Percentiles rank a stretch among this genome's conserved stretches.
Conservation (phyloP, 2,888 invertebrate species). For the Lepidocyrtoides sp. region DNA sequence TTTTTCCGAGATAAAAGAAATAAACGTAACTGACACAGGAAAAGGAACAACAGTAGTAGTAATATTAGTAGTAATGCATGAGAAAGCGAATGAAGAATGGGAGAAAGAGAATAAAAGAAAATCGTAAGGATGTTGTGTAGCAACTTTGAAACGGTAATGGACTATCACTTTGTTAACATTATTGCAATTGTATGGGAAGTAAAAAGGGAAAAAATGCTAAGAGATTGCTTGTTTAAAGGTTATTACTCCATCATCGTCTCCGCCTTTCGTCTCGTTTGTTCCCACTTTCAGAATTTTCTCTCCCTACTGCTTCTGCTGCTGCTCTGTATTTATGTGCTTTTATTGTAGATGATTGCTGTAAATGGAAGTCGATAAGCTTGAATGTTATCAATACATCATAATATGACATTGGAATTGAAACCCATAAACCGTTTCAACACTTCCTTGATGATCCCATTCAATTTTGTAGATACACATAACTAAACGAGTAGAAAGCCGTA, state of each 20-base stretch:
- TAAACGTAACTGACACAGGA: not conserved
- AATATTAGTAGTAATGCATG: not conserved
- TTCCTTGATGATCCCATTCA: constrained; percentile 47
- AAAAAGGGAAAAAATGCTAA: constrained; percentile 14
- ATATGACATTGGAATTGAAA: constrained; percentile 51
- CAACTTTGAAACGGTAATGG: constrained; percentile 32
- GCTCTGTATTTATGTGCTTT: not conserved
- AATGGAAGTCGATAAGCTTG: constrained; percentile 37
- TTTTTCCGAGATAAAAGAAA: no score
- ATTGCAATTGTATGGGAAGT: constrained; percentile 23
- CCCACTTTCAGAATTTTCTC: not conserved
- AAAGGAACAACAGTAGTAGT: not conserved
- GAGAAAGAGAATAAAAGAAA: not conserved
- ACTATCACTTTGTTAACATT: constrained; percentile 50
- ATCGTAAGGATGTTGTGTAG: not conserved
- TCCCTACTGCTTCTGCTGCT: not conserved
- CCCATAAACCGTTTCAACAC: constrained; percentile 60
- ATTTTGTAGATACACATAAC: constrained; percentile 16
- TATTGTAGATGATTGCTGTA: constrained; percentile 41
- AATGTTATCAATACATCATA: constrained; percentile 62
- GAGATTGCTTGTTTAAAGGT: constrained; percentile 57
- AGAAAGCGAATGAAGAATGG: not conserved
- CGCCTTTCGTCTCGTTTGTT: not conserved
- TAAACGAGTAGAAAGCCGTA: not conserved
- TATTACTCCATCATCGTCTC: constrained; percentile 50